These are phyloP conservation scores for Thera britannica DNA, from an alignment of 2,888 invertebrate species.

Conservation along the genomic window DNA sequence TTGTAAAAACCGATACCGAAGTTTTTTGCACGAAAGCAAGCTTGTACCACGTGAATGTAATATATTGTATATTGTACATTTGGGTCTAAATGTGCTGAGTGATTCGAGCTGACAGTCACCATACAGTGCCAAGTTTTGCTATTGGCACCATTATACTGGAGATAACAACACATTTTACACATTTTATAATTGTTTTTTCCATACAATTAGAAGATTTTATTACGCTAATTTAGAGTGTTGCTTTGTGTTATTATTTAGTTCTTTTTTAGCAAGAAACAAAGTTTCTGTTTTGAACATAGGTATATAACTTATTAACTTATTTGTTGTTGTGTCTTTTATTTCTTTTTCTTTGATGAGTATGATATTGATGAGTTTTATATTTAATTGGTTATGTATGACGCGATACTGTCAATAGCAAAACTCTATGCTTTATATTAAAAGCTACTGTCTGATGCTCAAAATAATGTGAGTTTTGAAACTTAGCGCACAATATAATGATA, in stretches of 20 bases:
- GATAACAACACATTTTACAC: conserved; percentile 69
- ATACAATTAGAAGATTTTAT: conserved; percentile 78
- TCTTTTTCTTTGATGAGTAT: conserved; percentile 60
- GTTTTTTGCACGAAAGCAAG: conserved; percentile 80
- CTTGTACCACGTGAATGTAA: conserved; percentile 81
- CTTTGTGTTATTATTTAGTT: conserved; percentile 81
- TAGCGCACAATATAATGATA: conserved; percentile 81
- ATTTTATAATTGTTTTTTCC: conserved; percentile 67
- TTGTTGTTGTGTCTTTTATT: conserved; percentile 80
- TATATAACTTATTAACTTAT: conserved; percentile 82
- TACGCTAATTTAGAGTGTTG: conserved; percentile 82
- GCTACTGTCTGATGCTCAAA: conserved; percentile 84
- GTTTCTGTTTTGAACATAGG: conserved; percentile 78
- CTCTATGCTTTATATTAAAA: conserved; percentile 77
- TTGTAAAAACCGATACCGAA: conserved; percentile 78
- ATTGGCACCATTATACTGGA: conserved; percentile 72
- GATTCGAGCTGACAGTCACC: conserved; percentile 77
- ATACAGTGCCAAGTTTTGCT: conserved; percentile 80
- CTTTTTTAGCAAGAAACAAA: conserved; percentile 79
- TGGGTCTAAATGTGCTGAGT: conserved; percentile 84
- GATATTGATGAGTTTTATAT: conserved; percentile 50
- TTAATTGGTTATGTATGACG: conserved; percentile 59
- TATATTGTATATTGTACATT: conserved; percentile 85
- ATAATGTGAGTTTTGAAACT: conserved; percentile 80
- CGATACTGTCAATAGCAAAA: conserved; percentile 83